Conservation (phyloP, 1,140 invertebrate genomes). For the Zaprionus tsacasi region DNA sequence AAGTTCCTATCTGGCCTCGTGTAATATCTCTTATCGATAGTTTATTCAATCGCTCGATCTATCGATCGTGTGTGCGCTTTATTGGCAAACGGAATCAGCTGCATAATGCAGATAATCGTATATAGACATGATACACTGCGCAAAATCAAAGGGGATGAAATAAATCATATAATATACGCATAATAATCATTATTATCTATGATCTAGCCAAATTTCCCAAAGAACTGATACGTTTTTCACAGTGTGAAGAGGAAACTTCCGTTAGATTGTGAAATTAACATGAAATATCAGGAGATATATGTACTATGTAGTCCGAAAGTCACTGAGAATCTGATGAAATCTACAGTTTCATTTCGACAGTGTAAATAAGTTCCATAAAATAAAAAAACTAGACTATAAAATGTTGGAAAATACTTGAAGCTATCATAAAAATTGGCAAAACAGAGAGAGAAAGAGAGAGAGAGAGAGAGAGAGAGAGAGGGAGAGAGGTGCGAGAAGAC, state of each 20-base stretch:
- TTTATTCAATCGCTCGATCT: conserved; percentile 54
- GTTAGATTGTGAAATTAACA: neutral
- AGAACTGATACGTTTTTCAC: neutral
- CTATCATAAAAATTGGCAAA: conserved; percentile 44
- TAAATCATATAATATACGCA: neutral
- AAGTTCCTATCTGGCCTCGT: conserved; percentile 14
- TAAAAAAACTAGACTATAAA: conserved; percentile 19
- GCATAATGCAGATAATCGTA: conserved; percentile 57
- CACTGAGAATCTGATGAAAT: neutral
- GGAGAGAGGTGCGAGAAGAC: conserved; percentile 20
- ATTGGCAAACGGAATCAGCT: conserved; percentile 45
- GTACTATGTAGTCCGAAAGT: neutral
- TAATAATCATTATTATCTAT: neutral
- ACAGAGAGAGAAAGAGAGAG: neutral
- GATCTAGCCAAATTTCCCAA: neutral
- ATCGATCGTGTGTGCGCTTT: conserved; percentile 53
- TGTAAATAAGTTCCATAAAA: conserved; percentile 7
- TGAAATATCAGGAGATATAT: neutral
- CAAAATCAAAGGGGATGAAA: neutral
- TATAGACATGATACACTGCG: neutral
- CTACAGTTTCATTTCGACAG: conserved; percentile 4
- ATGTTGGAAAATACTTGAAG: conserved; percentile 21
- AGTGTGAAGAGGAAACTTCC: neutral
- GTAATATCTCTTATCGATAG: conserved; percentile 67
- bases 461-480: neutral